Evolutionary conservation across 2,888 invertebrate genomes (phyloP), one percentile per base, ranked within the genome.

Genomic region (Mimas tiliae): DNA sequence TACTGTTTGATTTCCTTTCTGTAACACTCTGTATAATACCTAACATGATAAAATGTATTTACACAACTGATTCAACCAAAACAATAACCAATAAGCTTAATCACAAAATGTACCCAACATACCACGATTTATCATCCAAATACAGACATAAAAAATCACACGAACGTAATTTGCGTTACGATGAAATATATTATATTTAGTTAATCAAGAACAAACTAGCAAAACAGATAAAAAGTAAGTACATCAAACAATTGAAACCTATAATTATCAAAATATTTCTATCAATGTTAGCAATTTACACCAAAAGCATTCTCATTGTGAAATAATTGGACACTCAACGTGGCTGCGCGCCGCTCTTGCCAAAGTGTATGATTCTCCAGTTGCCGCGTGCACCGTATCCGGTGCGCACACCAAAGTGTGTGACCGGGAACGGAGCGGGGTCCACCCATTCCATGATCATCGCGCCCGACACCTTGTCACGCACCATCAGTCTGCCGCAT

Each of bases 341-440:
- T 72, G 78, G 79, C 70, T 81, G 83, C 14, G 75, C 74, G 71
- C 80, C 83, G 69, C 71, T 65, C 67, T 71, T 74, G 78, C 75
- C 72, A 87, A 85, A 93, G 76, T 93, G 90, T 51, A 71, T 72
- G 77, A 95, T 91, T 74, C 94, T 94, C 96, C 96, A 96, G 70
- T 94, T 89, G 69, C 96, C 96, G 68, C 94, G 91, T 38, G 96
- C 94, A 66, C 96, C 96, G 94, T 95, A 96, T 68, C 92, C 95
- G 14, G 95, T 95, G 68, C 95, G 94, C 68, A 96, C 93, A 58
- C 95, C 96, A 79, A 95, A 94, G 87, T 95, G 94, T 67, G 94
- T 94, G 65, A 95, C 84, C 62, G 94, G 93, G 84, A 95, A 94
- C 7, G 95, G 95, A 14, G 90, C 80, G 6, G 95, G 94, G 80